These are phyloP conservation scores for Chymomyza costata DNA, from an alignment of 1,140 invertebrate genomes.

Conservation along the genomic window DNA sequence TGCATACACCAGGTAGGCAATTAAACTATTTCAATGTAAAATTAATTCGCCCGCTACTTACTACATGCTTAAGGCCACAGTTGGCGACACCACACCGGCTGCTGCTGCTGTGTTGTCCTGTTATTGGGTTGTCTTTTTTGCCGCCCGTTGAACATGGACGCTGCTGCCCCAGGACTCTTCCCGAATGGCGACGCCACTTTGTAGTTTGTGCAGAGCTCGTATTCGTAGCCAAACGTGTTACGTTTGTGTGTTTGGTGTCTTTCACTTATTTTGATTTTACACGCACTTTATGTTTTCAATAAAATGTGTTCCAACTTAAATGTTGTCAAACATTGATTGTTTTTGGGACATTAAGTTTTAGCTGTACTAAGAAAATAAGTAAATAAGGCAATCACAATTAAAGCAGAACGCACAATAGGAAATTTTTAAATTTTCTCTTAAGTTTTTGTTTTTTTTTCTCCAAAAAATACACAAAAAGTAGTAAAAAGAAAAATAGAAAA, in stretches of 20 bases:
- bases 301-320: conserved; percentile 11
- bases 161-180: conserved; percentile 64
- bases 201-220: conserved; percentile 59
- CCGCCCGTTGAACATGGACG: conserved; percentile 58
- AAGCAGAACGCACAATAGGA: conserved; percentile 24
- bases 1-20: too few species aligned
- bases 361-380: too few species aligned
- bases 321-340: not conserved
- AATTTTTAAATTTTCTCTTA: conserved; percentile 49
- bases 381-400: conserved; percentile 7
- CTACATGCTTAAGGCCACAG: conserved; percentile 74
- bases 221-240: conserved; percentile 29
- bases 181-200: conserved; percentile 69
- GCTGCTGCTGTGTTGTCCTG: conserved; percentile 52
- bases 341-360: conserved; percentile 4
- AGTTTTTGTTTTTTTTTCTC: conserved; percentile 37
- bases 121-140: conserved; percentile 38
- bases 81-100: conserved; percentile 69
- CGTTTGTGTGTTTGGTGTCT: conserved; percentile 15
- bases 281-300: conserved; percentile 45
- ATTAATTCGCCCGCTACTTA: conserved; percentile 32
- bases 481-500: conserved; percentile 53
- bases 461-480: conserved; percentile 58
- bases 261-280: conserved; percentile 39
- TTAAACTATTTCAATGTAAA: too few species aligned